A percentile compares a stretch with the other conserved stretches of the same genome.
Evolutionary conservation across 2,888 invertebrate genomes (phyloP).

Genomic region (Temnothorax unifasciatus): DNA sequence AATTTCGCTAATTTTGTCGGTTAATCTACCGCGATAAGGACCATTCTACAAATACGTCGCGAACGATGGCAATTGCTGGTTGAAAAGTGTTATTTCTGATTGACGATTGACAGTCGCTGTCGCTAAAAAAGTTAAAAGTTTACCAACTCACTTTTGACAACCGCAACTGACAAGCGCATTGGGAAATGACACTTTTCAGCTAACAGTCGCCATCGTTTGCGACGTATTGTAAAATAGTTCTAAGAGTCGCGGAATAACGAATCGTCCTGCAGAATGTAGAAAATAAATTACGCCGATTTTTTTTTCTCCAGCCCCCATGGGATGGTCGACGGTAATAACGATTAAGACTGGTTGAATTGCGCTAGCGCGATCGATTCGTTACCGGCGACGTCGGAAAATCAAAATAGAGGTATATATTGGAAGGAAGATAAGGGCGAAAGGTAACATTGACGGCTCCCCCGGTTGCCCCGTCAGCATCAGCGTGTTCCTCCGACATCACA

Average conservation of each 20-base stretch:
- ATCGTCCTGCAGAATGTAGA: background rate
- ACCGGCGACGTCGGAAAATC: constrained; percentile 41
- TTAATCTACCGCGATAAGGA: background rate
- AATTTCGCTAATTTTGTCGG: background rate
- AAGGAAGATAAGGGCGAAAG: constrained; percentile 74
- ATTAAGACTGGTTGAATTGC: constrained; percentile 25
- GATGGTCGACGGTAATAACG: background rate
- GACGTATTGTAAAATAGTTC: too few relatives aligned
- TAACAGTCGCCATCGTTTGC: too few relatives aligned
- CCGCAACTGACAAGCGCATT: too few relatives aligned
- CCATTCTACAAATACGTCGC: too few relatives aligned
- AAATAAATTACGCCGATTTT: background rate
- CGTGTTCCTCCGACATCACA: constrained; percentile 83
- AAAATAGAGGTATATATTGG: constrained; percentile 72
- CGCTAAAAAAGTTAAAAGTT: too few relatives aligned
- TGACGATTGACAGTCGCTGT: too few relatives aligned
- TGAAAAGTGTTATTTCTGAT: too few relatives aligned
- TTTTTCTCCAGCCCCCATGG: background rate
- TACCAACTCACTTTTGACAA: too few relatives aligned
- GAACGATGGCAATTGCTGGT: too few relatives aligned
- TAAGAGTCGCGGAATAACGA: background rate
- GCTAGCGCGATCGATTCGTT: constrained; percentile 27
- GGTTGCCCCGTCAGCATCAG: constrained; percentile 85
- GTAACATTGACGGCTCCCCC: constrained; percentile 86
- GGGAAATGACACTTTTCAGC: too few relatives aligned